Evolutionary conservation across 1,140 invertebrate genomes (phyloP), one percentile per base, ranked within the genome.

Genomic region (Drosophila leontia): DNA sequence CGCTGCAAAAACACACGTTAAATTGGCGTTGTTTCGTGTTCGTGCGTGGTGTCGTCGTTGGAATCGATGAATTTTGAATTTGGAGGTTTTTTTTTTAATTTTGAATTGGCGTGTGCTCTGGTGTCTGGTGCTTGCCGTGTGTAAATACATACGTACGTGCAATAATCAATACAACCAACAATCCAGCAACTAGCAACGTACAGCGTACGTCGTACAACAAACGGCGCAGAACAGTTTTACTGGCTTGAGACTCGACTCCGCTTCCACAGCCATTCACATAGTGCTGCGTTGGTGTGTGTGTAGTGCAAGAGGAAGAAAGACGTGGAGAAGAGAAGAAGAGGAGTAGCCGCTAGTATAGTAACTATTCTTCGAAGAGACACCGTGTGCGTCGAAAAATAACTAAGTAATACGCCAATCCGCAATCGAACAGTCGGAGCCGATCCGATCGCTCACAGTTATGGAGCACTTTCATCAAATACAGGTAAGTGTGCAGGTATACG

Each of bases 391-490:
- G 44, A 34, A 55, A 62, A 26, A 45, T 29, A n/a, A 17, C 15
- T 7, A 32, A 68, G 8, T 65, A 65, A 61, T 15, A 61, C 32
- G 15, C 41, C 41, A 44, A 50, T 65, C 32, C 15, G 12, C 35
- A 17, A 42, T 44, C 47, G 17, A 72, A 74, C 47, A 34, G 44
- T 56, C 37, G 41, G 55, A 64, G 61, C 51, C 47, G 59, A 48
- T 32, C 51, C 57, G 55, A 57, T 77, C 64, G 45, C 32, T 45
- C 53, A 48, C 55, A 72, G 80, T 42, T 75, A 92, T 92, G 91
- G 91, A 92, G 76, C 91, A 92, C 76, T 92, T 92, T 91, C 91
- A 92, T 91, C 91, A 92, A 82, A 92, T 92, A 80, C 91, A 92
- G 91, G 91, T 92, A 88, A 92, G 91, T 64, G 57, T 72, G 74